Conservation (phyloP, 2,888 invertebrate species). For the Noctua janthina region DNA sequence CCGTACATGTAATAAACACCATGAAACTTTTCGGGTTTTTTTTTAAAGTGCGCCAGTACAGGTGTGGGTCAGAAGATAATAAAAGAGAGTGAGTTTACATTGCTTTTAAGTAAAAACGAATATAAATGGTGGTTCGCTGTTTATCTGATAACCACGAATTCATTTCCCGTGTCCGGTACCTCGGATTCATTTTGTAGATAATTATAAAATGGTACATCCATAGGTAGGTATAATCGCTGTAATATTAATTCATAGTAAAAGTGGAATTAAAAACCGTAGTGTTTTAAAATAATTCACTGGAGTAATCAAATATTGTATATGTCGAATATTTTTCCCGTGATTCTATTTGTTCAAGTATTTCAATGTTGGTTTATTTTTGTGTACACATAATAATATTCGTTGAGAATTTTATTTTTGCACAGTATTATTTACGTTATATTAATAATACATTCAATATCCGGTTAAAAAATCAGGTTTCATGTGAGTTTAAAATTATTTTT, state of each 20-base stretch:
- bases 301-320: neutral
- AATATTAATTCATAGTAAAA: neutral
- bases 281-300: neutral
- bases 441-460: neutral
- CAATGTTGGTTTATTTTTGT: neutral
- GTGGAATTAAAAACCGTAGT: neutral
- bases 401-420: neutral
- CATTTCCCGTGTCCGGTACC: conserved; percentile 31
- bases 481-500: neutral
- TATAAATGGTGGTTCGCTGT: conserved; percentile 27
- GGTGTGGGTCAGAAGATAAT: neutral
- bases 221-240: too few species aligned
- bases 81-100: neutral
- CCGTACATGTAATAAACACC: neutral
- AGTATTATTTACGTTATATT: neutral
- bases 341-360: neutral
- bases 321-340: neutral
- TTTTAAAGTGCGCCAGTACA: too few species aligned
- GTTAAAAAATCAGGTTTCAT: neutral
- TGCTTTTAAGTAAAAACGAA: conserved; percentile 27
- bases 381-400: neutral
- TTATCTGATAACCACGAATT: conserved; percentile 32
- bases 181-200: conserved; percentile 26
- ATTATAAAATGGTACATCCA: neutral
- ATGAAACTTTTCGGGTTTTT: neutral